Conservation (phyloP, 2,113 vertebrate species). For the Aphelocoma coerulescens region DNA sequence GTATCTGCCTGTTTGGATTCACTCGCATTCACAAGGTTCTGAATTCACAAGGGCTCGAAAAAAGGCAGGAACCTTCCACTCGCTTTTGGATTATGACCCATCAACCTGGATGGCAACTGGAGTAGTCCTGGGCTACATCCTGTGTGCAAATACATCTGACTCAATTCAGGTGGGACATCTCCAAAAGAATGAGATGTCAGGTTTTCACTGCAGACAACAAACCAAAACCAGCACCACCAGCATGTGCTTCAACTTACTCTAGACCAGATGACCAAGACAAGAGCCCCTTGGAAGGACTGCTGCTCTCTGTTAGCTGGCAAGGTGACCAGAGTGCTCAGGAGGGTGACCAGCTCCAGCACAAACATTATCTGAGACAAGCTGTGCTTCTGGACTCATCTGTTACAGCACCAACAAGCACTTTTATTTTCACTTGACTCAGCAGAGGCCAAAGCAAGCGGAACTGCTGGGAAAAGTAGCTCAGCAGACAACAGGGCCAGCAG, state of each 20-base stretch:
- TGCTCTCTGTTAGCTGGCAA: neutral
- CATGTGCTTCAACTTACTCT: neutral
- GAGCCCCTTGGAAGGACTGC: neutral
- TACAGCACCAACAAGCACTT: neutral
- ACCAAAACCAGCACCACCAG: neutral
- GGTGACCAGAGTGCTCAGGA: neutral
- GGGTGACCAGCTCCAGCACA: neutral
- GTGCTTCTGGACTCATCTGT: neutral
- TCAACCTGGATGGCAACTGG: neutral
- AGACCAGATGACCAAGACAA: neutral
- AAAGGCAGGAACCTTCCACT: neutral
- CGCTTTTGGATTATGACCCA: neutral
- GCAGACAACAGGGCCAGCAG: neutral
- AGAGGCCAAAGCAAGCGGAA: neutral
- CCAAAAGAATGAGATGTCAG: neutral
- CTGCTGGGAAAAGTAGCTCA: neutral
- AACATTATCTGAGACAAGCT: neutral
- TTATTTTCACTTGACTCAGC: neutral
- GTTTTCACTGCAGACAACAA: neutral
- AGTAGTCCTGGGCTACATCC: fast-evolving
- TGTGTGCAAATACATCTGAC: neutral
- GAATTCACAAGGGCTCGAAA: neutral
- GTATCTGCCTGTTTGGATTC: neutral
- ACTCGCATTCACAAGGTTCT: fast-evolving
- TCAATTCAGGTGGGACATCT: neutral